Conservation (phyloP, 2,888 invertebrate genomes). For the Heliconius hortense region DNA sequence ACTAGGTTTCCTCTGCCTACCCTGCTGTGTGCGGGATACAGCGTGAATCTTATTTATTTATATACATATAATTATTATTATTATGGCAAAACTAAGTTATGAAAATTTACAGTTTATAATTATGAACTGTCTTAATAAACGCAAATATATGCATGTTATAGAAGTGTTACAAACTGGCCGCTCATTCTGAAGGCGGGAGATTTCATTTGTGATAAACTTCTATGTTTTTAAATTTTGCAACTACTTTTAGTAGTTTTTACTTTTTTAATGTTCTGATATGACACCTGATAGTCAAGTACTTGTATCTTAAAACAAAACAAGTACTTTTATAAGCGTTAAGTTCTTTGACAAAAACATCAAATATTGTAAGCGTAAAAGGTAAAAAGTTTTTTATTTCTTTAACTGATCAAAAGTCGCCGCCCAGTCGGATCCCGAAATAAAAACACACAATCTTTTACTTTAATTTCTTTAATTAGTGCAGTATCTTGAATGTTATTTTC, state of each 20-base stretch:
- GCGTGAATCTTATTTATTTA: no score
- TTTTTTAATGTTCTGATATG: slow-evolving; percentile 25
- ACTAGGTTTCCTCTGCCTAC: no score
- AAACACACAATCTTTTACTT: slow-evolving; percentile 27
- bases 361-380: slow-evolving; percentile 17
- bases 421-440: slow-evolving; percentile 22
- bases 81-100: neutral
- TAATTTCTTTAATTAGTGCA: slow-evolving; percentile 34
- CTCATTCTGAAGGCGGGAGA: slow-evolving; percentile 12
- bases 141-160: slow-evolving; percentile 3
- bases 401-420: slow-evolving; percentile 28
- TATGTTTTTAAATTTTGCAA: slow-evolving; percentile 17
- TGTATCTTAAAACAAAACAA: slow-evolving; percentile 6
- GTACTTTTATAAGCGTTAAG: slow-evolving; percentile 17
- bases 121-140: neutral
- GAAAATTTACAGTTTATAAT: neutral
- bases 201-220: slow-evolving; percentile 22
- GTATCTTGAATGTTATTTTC: slow-evolving; percentile 32
- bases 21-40: no score
- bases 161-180: neutral
- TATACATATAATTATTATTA: neutral
- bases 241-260: slow-evolving; percentile 2
- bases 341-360: slow-evolving; percentile 15
- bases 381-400: slow-evolving; percentile 24
- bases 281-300: slow-evolving; percentile 23